phyloP scores from a whole-genome alignment of 2,113 vertebrate genomes.

The Ibidorhyncha struthersii region DNA sequence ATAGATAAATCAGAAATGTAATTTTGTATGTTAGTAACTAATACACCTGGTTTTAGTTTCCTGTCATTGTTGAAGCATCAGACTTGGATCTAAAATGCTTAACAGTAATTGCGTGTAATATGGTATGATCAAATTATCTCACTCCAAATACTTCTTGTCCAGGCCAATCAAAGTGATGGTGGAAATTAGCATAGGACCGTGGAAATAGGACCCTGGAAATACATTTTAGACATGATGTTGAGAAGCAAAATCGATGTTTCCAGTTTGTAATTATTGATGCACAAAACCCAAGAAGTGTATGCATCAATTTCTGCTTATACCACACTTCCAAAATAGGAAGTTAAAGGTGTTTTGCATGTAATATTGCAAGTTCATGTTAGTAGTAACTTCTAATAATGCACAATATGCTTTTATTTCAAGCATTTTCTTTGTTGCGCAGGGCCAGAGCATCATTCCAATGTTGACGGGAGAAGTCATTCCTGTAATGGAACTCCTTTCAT shows the following conservation, averaged over 20 bases:
- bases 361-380: not conserved
- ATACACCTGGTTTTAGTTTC: not conserved
- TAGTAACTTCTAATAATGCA: not conserved
- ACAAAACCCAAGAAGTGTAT: not conserved
- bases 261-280: not conserved
- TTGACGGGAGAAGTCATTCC: conserved; percentile 93
- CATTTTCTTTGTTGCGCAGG: conserved; percentile 73
- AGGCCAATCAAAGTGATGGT: not conserved
- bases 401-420: not conserved
- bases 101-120: not conserved
- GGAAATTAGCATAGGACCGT: not conserved
- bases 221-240: not conserved
- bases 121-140: not conserved
- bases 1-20: not conserved
- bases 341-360: not conserved
- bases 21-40: not conserved
- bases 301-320: not conserved
- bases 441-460: conserved; percentile 94
- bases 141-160: not conserved
- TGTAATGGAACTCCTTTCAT: conserved; percentile 95
- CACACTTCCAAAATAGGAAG: not conserved
- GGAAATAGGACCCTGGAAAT: not conserved
- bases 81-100: not conserved
- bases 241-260: not conserved
- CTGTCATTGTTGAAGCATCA: not conserved